A percentile compares a stretch with the other conserved stretches of the same genome.
These are phyloP conservation scores for Pyrocephalus nanus DNA, from an alignment of 2,797 vertebrate species.

Conservation along the genomic window DNA sequence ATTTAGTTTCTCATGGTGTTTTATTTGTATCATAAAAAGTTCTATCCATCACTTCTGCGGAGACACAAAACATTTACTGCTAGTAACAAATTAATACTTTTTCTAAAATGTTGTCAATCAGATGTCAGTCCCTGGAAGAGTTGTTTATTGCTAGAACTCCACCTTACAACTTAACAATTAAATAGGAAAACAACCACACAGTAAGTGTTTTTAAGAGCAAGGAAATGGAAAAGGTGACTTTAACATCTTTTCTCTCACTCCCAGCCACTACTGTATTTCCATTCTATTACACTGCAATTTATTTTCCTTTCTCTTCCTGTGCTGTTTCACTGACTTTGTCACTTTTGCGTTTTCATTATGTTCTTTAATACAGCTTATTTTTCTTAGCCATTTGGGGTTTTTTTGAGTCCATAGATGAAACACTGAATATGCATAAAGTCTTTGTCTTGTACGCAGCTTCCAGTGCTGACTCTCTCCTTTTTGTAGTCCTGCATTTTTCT, in stretches of 20 bases:
- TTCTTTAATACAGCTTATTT: background rate
- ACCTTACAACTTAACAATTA: slow-evolving; percentile 28
- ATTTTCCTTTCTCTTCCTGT: background rate
- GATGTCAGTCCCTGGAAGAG: slow-evolving; percentile 3
- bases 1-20: slow-evolving; percentile 14
- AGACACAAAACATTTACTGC: slow-evolving; percentile 13
- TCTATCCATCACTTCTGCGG: slow-evolving; percentile 8
- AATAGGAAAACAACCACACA: background rate
- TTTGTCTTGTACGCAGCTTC: background rate
- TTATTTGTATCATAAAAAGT: slow-evolving; percentile 28
- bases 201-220: background rate
- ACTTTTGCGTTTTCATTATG: background rate
- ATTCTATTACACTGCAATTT: background rate
- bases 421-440: background rate
- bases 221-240: background rate
- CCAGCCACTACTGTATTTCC: background rate
- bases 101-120: slow-evolving; percentile 46
- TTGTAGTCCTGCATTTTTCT: background rate
- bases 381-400: background rate
- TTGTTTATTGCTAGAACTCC: slow-evolving; percentile 5
- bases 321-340: background rate
- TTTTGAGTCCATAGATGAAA: background rate
- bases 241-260: background rate
- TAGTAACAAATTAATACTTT: slow-evolving; percentile 31
- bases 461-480: background rate